phyloP scores from a whole-genome alignment of 2,797 vertebrate species.

The Meda fulgida region DNA sequence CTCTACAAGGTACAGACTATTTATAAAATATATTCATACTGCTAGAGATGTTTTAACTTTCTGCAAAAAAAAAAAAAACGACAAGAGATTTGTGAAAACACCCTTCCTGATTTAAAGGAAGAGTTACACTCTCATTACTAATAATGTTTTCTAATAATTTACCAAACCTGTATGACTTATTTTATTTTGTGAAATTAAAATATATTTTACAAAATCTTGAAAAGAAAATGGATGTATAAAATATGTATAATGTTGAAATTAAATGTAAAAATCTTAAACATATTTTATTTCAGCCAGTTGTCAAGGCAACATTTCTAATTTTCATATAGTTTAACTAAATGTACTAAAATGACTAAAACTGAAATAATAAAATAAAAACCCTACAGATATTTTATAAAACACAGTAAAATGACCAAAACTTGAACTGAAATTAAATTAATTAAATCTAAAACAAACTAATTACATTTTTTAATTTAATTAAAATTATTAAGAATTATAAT shows the following conservation, averaged over 20 bases:
- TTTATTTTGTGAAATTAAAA: background rate
- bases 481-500: background rate
- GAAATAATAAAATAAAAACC: background rate
- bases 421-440: background rate
- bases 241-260: background rate
- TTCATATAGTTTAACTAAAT: background rate
- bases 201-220: background rate
- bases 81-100: background rate
- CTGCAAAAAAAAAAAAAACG: background rate
- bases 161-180: background rate
- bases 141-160: too few species aligned
- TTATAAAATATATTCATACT: background rate
- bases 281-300: background rate
- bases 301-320: background rate
- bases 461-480: too few species aligned
- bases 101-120: background rate
- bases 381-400: background rate
- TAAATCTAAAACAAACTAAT: too few species aligned
- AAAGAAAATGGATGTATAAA: background rate
- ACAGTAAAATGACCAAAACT: background rate
- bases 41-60: background rate
- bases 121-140: background rate
- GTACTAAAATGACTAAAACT: background rate
- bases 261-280: too few species aligned
- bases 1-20: conserved; percentile 67